Evolutionary conservation across 2,888 invertebrate species (phyloP), one percentile per base, ranked within the genome.

Genomic region (Nemapogon koenigi): DNA sequence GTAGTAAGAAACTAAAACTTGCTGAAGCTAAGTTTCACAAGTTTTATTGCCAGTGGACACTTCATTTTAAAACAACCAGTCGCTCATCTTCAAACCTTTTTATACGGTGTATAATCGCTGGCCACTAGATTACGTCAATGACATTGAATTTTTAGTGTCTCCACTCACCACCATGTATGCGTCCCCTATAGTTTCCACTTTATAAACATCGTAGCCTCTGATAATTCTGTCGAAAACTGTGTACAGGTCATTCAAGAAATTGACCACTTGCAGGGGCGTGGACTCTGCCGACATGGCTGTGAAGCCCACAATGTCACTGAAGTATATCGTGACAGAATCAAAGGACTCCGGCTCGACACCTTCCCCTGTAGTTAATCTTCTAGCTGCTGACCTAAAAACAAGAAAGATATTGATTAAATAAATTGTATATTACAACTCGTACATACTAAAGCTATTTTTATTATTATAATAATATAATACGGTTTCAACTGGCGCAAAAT

Each of bases 281-380:
- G 94, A 94, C 70, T 93, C 91, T 1, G 95, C 94, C 2, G 95
- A 95, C 89, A 97, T 93, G 38, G 91, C 86, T 39, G 97, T 97
- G 73, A 97, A 97, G 47, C 97, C 97, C 46, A 96, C 96, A 66
- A 97, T 97, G 67, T 97, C 97, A 60, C 95, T 95, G 75, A 97
- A 97, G 81, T 96, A 97, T 54, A 97, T 96, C 29, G 96, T 97
- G 46, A 96, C 96, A 46, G 88, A 85, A 71, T 94, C 93, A 67
- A 92, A 96, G 4, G 92, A 90, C 68, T 96, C 96, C 1, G 96
- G 96, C 62, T 93, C 91, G 6, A 96, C 92, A 19, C 93, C 93
- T 54, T 89, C 88, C 32, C 95, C 95, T 53, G 85, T 86, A 38
- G 95, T 93, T 50, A 96, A 80, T 52, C 90, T 88, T 52, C 88